Conservation (phyloP, 2,113 vertebrate species). For the Elaphurus davidianus region DNA sequence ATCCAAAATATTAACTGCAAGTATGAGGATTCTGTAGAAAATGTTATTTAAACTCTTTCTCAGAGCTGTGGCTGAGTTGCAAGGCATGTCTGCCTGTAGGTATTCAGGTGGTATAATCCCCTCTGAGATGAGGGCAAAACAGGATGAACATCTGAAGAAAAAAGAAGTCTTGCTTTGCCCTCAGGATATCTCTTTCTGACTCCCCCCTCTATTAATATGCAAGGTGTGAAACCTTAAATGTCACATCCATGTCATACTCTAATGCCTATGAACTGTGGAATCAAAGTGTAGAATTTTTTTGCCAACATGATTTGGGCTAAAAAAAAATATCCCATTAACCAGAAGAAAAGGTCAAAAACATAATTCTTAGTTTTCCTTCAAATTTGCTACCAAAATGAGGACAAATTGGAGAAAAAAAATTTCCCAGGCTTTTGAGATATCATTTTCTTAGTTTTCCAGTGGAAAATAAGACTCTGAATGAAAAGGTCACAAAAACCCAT, state of each 20-base stretch:
- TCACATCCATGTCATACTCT: not conserved
- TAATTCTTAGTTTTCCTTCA: slow-evolving; percentile 68
- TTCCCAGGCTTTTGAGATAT: slow-evolving; percentile 43
- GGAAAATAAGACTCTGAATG: slow-evolving; percentile 60
- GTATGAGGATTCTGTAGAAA: slow-evolving; percentile 24
- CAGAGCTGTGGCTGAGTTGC: not conserved
- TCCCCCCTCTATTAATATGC: slow-evolving; percentile 12
- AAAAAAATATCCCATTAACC: slow-evolving; percentile 48
- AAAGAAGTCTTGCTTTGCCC: not conserved
- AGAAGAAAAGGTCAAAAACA: slow-evolving; percentile 76
- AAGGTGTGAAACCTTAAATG: not conserved
- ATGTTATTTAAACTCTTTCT: slow-evolving; percentile 35
- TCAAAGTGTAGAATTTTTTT: slow-evolving; percentile 28
- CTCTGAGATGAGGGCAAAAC: not conserved
- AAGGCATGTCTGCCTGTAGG: not conserved
- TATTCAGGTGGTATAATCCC: not conserved
- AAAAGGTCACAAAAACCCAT: slow-evolving; percentile 70
- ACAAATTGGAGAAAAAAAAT: not conserved
- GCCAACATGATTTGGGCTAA: not conserved
- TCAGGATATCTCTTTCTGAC: not conserved
- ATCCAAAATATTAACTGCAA: slow-evolving; percentile 51
- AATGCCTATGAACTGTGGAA: not conserved
- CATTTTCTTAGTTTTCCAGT: slow-evolving; percentile 61
- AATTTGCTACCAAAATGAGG: slow-evolving; percentile 46
- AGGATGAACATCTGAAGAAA: slow-evolving; percentile 19